Base-by-base conservation (phyloP, 2,888 invertebrate genomes). In the Philhelius pedissequus region DNA sequence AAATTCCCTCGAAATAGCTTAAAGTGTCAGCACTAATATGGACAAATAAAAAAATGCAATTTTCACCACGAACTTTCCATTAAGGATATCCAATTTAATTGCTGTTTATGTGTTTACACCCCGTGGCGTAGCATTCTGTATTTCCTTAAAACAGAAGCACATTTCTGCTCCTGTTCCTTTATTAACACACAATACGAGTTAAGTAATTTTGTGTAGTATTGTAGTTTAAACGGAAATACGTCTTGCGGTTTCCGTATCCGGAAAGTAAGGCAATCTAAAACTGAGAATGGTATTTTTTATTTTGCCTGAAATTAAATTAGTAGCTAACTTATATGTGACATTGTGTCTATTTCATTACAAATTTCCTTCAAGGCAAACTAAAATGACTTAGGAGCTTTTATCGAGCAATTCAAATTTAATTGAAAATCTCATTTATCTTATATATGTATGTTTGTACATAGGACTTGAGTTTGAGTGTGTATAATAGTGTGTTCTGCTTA, bases 81-180 rank as follows among this genome's bases (percentile, higher is more conserved):
- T 84, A 84, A 74, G 84, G 84, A 84, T 80, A 80, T 80, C 68
- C 66, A 84, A 80, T 76, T 84, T 84, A 84, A 84, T 84, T 84
- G 80, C 79, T 80, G 80, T 84, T 84, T 84, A 75, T 84, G 68
- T 68, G 71, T 75, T 70, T 71, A 40, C 71, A 70, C 60, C 74
- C 64, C 30, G 5, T 54, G 52, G 68, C 30, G 43, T 18, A 15
- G 38, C 20, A 64, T 32, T 48, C 35, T 64, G 64, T 22, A 64
- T 64, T 45, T 9, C 32, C 32, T 11, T 32, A 13, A 60, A 68
- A 73, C 68, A 52, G 60, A 60, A 68, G 35, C 25, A 15, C 22
- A 52, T 25, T 40, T 15, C 64, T 22, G 7, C 7, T 27, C 11
- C 66, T 27, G 22, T 15, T 38, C 11, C 15, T 4, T 25, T 4